Conservation (phyloP, 2,888 invertebrate genomes). For the Eucera pruinosa region DNA sequence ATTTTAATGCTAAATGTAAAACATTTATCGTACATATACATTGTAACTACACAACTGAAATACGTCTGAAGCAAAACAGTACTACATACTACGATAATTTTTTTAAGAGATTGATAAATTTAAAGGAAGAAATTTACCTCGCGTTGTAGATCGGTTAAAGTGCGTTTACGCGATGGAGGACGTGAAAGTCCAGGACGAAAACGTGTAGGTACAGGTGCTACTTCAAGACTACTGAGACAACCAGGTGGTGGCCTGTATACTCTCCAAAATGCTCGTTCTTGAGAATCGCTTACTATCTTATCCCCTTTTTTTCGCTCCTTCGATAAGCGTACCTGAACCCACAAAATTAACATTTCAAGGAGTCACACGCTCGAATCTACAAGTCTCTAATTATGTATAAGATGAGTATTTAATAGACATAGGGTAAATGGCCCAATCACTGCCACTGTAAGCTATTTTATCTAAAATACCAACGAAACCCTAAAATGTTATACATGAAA, state of each 20-base stretch:
- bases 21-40: too few species aligned
- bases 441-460: too few species aligned
- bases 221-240: conserved; percentile 92
- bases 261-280: conserved; percentile 99
- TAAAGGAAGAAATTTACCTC: conserved; percentile 87
- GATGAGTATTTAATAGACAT: neutral
- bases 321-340: conserved; percentile 90
- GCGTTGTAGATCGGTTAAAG: conserved; percentile 90
- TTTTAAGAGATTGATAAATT: neutral
- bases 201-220: conserved; percentile 92
- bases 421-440: neutral
- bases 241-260: conserved; percentile 97
- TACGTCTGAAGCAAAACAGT: too few species aligned
- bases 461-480: too few species aligned
- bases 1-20: too few species aligned
- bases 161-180: conserved; percentile 89
- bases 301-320: conserved; percentile 98
- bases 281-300: conserved; percentile 97
- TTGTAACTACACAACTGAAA: too few species aligned
- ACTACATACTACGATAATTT: too few species aligned
- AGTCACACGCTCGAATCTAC: conserved; percentile 52
- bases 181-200: conserved; percentile 88
- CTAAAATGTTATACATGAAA: too few species aligned
- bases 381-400: neutral
- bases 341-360: conserved; percentile 71